These are phyloP conservation scores for Gymnodraco acuticeps DNA, from an alignment of 2,797 vertebrate genomes.

Conservation along the genomic window DNA sequence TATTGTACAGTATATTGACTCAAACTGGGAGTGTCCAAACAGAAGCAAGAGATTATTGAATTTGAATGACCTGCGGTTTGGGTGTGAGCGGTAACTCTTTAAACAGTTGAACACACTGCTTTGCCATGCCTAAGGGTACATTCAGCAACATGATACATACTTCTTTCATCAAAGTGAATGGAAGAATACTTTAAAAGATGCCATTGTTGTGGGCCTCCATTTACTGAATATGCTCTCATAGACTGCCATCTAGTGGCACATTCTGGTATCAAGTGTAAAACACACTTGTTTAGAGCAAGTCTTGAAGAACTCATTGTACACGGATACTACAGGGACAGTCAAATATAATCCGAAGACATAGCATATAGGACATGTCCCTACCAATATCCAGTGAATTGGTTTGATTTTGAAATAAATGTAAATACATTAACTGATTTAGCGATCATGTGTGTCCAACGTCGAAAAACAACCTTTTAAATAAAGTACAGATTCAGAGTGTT, in stretches of 20 bases:
- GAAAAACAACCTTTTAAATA: too few relatives aligned
- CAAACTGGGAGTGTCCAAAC: conserved; percentile 33
- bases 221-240: conserved; percentile 51
- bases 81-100: conserved; percentile 4
- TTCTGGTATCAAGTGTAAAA: background rate
- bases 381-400: too few relatives aligned
- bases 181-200: background rate
- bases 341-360: background rate
- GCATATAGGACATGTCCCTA: too few relatives aligned
- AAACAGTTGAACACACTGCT: background rate
- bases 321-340: background rate
- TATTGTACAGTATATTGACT: conserved; percentile 16
- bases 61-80: conserved; percentile 26
- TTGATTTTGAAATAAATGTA: too few relatives aligned
- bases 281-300: background rate
- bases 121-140: background rate
- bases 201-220: background rate
- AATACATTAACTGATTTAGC: too few relatives aligned
- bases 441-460: too few relatives aligned
- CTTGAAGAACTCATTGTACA: background rate
- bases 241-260: conserved; percentile 76
- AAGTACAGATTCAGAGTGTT: background rate
- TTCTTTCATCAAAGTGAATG: background rate
- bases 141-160: background rate
- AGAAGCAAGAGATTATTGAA: conserved; percentile 9